phyloP scores from a whole-genome alignment of 1,140 invertebrate genomes.

The Philaenus spumarius region DNA sequence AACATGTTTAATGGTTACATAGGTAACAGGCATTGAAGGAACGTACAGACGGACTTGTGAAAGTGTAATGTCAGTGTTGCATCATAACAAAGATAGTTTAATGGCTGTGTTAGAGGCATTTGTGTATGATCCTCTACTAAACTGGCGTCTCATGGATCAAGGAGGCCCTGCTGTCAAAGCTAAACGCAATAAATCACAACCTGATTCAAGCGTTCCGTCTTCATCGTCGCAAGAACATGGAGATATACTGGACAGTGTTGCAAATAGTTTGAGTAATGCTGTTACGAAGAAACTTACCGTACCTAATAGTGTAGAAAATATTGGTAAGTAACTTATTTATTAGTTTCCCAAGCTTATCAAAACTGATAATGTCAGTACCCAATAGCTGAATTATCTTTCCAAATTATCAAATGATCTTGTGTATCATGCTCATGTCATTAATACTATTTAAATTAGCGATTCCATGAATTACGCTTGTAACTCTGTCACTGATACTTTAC shows the following conservation, averaged over 20 bases:
- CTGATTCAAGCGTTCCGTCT: conserved; percentile 13
- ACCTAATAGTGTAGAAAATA: conserved; percentile 43
- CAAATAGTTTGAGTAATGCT: conserved; percentile 11
- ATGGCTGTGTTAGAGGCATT: conserved; percentile 99
- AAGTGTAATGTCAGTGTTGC: conserved; percentile 92
- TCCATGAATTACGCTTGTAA: too few relatives aligned
- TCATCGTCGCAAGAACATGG: conserved; percentile 24
- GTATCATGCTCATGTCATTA: too few relatives aligned
- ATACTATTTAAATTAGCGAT: too few relatives aligned
- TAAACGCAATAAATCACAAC: conserved; percentile 7
- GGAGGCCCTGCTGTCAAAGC: conserved; percentile 34
- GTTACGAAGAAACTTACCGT: conserved; percentile 40
- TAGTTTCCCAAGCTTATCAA: too few relatives aligned
- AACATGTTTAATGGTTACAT: too few relatives aligned
- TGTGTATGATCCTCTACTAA: conserved; percentile 98
- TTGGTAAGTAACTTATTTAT: too few relatives aligned
- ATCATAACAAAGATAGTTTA: conserved; percentile 94
- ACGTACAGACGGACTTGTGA: conserved; percentile 94
- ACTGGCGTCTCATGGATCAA: conserved; percentile 90
- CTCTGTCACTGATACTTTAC: too few relatives aligned
- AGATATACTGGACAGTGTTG: conserved; percentile 25
- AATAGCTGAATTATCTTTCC: too few relatives aligned
- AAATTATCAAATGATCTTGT: too few relatives aligned
- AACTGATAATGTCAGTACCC: too few relatives aligned
- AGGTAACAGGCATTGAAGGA: conserved; percentile 71